Percentiles rank a stretch among this genome's conserved stretches.
Conservation (phyloP, 2,797 vertebrate species). For the Gallirallus australis region DNA sequence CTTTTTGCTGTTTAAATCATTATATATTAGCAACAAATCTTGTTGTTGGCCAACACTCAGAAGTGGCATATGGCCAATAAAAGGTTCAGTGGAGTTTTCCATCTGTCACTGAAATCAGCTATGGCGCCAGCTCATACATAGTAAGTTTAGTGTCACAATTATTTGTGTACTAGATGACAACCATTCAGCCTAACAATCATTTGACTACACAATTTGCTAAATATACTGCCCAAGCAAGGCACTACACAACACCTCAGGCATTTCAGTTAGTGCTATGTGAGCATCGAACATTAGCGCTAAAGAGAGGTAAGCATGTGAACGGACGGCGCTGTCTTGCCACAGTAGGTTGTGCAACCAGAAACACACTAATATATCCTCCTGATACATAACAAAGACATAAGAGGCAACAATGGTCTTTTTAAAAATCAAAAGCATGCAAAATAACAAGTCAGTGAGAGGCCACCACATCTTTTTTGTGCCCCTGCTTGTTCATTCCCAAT, state of each 20-base stretch:
- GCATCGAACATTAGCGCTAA: neutral
- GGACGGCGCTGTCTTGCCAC: neutral
- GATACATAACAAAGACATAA: neutral
- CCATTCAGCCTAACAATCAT: conserved; percentile 49
- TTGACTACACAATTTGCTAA: conserved; percentile 36
- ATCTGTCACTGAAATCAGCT: conserved; percentile 78
- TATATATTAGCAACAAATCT: conserved; percentile 81
- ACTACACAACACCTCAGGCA: neutral
- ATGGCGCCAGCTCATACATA: conserved; percentile 36
- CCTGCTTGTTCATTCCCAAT: neutral
- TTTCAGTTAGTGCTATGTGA: no score
- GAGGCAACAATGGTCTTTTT: neutral
- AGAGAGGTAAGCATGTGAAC: neutral
- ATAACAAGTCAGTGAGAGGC: neutral
- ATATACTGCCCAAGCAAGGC: conserved; percentile 25
- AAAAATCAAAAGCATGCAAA: neutral
- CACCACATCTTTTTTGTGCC: neutral
- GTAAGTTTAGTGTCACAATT: conserved; percentile 50
- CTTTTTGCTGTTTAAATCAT: conserved; percentile 79
- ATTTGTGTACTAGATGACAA: conserved; percentile 48
- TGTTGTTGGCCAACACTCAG: conserved; percentile 78
- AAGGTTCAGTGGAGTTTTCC: conserved; percentile 76
- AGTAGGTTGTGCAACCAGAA: neutral
- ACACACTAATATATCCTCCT: neutral
- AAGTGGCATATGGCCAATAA: conserved; percentile 80